Conservation (phyloP, 2,797 vertebrate species). For the Syngnathus acus region DNA sequence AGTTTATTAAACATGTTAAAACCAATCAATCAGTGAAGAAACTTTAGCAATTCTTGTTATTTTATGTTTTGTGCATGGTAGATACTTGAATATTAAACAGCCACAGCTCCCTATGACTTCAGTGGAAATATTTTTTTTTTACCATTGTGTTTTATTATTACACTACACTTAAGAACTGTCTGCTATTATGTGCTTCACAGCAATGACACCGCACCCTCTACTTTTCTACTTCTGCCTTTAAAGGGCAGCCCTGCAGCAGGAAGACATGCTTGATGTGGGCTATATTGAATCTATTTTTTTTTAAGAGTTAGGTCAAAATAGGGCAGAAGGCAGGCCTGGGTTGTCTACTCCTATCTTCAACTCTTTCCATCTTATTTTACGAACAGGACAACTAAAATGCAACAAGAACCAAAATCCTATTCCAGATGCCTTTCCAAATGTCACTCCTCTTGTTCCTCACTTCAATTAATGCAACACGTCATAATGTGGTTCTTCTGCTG, state of each 20-base stretch:
- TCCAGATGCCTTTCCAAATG: constrained; percentile 53
- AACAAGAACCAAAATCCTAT: constrained; percentile 49
- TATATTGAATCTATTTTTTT: neutral
- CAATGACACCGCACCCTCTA: neutral
- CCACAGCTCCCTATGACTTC: neutral
- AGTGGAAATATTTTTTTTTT: neutral
- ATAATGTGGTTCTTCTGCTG: constrained; percentile 8
- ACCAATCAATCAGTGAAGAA: neutral
- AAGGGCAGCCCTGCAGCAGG: neutral
- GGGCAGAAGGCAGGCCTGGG: constrained; percentile 6
- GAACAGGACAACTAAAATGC: constrained; percentile 52
- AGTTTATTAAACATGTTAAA: constrained; percentile 3
- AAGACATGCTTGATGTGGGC: neutral
- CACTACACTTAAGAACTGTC: neutral
- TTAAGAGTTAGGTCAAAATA: neutral
- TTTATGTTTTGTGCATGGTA: neutral
- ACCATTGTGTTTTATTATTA: neutral
- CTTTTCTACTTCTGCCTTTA: neutral
- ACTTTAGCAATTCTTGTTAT: neutral
- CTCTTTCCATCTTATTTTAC: constrained; percentile 48
- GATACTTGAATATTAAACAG: neutral
- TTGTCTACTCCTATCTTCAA: constrained; percentile 36
- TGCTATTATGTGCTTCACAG: neutral
- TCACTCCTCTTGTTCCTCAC: constrained; percentile 47
- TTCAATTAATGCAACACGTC: constrained; percentile 46